Percentiles rank a stretch among this genome's conserved stretches.
Conservation (phyloP, 2,888 invertebrate species). For the Fissipunctia ypsillon region DNA sequence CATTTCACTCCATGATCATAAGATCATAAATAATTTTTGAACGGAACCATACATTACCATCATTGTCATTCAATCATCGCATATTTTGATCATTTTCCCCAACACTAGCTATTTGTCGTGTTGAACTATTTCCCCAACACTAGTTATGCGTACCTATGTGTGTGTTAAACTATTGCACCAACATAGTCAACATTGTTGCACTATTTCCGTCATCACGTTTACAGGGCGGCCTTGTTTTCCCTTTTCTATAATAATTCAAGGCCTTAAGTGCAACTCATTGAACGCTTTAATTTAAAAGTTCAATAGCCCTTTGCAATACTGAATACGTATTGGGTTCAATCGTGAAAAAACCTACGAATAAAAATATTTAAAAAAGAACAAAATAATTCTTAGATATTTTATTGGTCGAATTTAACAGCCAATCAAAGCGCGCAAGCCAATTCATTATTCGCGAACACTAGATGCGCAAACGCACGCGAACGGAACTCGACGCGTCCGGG, state of each 20-base stretch:
- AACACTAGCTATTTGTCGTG: not conserved
- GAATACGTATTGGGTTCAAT: not conserved
- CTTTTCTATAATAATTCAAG: slow-evolving; percentile 51
- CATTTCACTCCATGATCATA: slow-evolving; percentile 13
- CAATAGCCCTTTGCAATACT: slow-evolving; percentile 7
- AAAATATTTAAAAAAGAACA: slow-evolving; percentile 1
- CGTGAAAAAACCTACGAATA: not conserved
- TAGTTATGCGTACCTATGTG: too few relatives aligned
- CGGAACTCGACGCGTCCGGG: slow-evolving; percentile 87
- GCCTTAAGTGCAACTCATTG: slow-evolving; percentile 23
- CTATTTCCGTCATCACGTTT: slow-evolving; percentile 35
- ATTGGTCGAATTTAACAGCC: slow-evolving; percentile 39
- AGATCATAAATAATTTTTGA: not conserved
- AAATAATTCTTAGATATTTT: slow-evolving; percentile 15
- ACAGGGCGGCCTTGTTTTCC: slow-evolving; percentile 52
- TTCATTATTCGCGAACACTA: slow-evolving; percentile 49
- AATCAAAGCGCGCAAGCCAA: slow-evolving; percentile 43
- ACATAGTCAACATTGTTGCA: slow-evolving; percentile 14
- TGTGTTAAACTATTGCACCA: slow-evolving; percentile 6
- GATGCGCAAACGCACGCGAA: slow-evolving; percentile 80
- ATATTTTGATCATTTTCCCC: not conserved
- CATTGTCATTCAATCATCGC: not conserved
- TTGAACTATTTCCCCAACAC: slow-evolving; percentile 6
- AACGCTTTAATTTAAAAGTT: slow-evolving; percentile 27
- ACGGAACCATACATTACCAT: not conserved